Base-by-base conservation (phyloP, 2,113 vertebrate species). In the Equus przewalskii region DNA sequence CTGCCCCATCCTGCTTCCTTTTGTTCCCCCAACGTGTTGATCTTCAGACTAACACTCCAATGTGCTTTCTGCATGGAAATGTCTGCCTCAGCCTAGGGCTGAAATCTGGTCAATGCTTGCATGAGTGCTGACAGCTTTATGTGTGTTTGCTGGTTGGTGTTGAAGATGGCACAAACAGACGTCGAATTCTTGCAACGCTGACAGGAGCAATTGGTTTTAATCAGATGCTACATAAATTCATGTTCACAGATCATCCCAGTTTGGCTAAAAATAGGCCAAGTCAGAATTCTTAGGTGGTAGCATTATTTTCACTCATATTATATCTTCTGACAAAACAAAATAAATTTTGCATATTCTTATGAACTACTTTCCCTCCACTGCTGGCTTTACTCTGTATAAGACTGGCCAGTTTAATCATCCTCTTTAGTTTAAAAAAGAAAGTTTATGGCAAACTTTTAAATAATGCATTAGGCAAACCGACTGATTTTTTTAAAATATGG, bases 371-470 rank as follows among this genome's bases (percentile, higher is more conserved):
- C n/a, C 9, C n/a, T 72, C 21, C 0, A 0, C 28, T 78, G 0
- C n/a, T 89, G 90, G 76, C n/a, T 95, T 97, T 44, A 91, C 0
- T 93, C 2, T 49, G 22, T 82, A 14, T 70, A 82, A 73, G 24
- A 56, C 30, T 75, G 28, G n/a, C n/a, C 75, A 8, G 26, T 60
- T 95, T 94, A 81, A 94, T 87, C 69, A 1, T 4, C 82, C 12
- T 65, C 10, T 75, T 88, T 92, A 9, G 79, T 89, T 73, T 26
- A 18, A 33, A 36, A 82, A 85, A 85, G 1, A 83, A 96, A 70
- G 8, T 22, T 91, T 28, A 91, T 75, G 3, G 28, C 88, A 97
- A 98, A 91, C 2, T 46, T 79, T 96, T 46, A 87, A 33, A 84
- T 36, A 91, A 41, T 51, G 12, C 85, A 49, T 80, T 92, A 96